Evolutionary conservation across 2,888 invertebrate genomes (phyloP).

Genomic region (Drosophila anceps): DNA sequence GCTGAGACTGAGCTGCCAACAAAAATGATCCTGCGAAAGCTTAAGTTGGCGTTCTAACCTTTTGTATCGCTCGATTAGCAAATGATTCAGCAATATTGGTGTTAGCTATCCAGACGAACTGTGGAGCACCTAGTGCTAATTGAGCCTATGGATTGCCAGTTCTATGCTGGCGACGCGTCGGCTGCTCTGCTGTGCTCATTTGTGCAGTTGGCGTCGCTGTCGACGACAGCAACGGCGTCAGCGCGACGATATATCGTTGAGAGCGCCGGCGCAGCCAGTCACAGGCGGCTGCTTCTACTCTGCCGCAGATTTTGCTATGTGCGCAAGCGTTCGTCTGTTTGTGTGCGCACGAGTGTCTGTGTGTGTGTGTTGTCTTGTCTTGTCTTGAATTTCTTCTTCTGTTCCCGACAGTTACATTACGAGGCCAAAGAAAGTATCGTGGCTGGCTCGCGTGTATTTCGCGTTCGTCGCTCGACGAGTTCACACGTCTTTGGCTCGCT

Average conservation of each 20-base stretch:
- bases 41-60: constrained; percentile 1
- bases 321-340: constrained; percentile 4
- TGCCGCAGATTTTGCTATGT: constrained; percentile 44
- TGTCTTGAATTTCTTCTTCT: constrained; percentile 73
- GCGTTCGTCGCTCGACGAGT: constrained; percentile 85
- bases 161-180: constrained; percentile 32
- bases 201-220: constrained; percentile 64
- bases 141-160: constrained; percentile 43
- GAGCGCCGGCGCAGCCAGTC: constrained; percentile 61
- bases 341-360: constrained; percentile 23
- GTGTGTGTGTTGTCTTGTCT: constrained; percentile 49
- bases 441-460: constrained; percentile 84
- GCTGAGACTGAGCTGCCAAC: constrained; percentile 21
- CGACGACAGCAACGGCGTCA: constrained; percentile 15
- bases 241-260: constrained; percentile 49
- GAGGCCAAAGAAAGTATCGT: constrained; percentile 85
- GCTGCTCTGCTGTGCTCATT: constrained; percentile 68
- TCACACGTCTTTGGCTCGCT: constrained; percentile 84
- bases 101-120: constrained; percentile 54
- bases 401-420: constrained; percentile 80
- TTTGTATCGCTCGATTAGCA: constrained; percentile 56
- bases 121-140: constrained; percentile 57
- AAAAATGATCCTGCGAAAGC: constrained; percentile 43
- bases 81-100: constrained; percentile 66
- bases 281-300: constrained; percentile 52